Percentiles rank a stretch among this genome's conserved stretches.
These are phyloP conservation scores for Hecatera dysodea DNA, from an alignment of 2,888 invertebrate species.

Conservation along the genomic window DNA sequence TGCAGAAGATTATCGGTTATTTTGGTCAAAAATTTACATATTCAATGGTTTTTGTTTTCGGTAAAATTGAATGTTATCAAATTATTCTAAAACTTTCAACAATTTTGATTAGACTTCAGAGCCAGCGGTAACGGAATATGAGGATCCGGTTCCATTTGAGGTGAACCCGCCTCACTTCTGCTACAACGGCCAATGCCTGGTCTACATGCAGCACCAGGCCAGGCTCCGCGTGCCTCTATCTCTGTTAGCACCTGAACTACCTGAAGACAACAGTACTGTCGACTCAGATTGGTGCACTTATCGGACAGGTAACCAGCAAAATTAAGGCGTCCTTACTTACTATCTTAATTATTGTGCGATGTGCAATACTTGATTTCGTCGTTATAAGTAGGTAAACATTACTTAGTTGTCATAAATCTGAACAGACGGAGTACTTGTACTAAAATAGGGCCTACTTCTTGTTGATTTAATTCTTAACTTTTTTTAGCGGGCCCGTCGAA, in stretches of 20 bases:
- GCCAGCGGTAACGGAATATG: slow-evolving; percentile 72
- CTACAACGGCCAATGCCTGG: slow-evolving; percentile 83
- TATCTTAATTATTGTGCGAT: background rate
- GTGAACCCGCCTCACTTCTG: slow-evolving; percentile 85
- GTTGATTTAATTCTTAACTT: background rate
- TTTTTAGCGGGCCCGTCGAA: slow-evolving; percentile 81
- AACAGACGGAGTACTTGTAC: background rate
- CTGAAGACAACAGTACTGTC: slow-evolving; percentile 78
- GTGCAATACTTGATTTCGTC: background rate
- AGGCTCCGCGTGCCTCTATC: slow-evolving; percentile 82
- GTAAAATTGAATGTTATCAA: background rate
- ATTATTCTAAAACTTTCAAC: background rate
- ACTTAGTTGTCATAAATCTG: background rate
- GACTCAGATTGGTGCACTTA: slow-evolving; percentile 93
- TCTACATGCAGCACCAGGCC: slow-evolving; percentile 84
- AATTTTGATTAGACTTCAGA: slow-evolving; percentile 42
- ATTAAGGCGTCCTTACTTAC: too few relatives aligned
- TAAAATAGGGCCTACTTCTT: background rate
- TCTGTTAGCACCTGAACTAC: slow-evolving; percentile 78
- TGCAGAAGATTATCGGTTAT: background rate
- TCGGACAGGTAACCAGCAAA: slow-evolving; percentile 74
- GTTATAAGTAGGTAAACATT: background rate
- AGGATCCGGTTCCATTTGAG: slow-evolving; percentile 73
- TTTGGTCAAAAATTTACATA: background rate
- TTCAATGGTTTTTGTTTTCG: background rate